Evolutionary conservation across 2,888 invertebrate genomes (phyloP).

Genomic region (Antheraea assamensis): DNA sequence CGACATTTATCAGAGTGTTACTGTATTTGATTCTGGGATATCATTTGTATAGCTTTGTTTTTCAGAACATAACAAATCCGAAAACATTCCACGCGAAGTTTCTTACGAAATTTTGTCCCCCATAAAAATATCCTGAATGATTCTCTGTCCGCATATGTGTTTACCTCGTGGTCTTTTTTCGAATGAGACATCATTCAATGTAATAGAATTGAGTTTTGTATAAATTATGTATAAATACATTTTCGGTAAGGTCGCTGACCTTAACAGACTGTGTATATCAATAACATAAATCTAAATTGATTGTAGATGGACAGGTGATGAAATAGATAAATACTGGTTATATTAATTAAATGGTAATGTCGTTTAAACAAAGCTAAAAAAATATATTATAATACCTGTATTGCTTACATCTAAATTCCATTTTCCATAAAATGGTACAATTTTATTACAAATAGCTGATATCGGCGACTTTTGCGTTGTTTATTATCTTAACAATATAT

Average conservation of each 20-base stretch:
- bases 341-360: background rate
- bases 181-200: slow-evolving; percentile 13
- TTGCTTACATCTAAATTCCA: background rate
- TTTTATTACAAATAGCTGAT: background rate
- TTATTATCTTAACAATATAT: too few species aligned
- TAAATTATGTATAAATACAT: background rate
- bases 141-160: background rate
- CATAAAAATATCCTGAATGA: slow-evolving; percentile 1
- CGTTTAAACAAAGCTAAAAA: background rate
- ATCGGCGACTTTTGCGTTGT: too few species aligned
- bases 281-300: background rate
- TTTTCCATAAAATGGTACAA: background rate
- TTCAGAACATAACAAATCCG: background rate
- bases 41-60: background rate
- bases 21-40: background rate
- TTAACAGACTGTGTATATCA: background rate
- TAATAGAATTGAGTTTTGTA: slow-evolving; percentile 8
- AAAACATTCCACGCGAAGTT: background rate
- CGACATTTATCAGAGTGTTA: background rate
- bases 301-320: slow-evolving; percentile 1
- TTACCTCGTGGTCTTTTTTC: background rate
- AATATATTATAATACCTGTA: background rate
- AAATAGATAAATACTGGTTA: background rate
- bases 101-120: background rate
- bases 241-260: slow-evolving; percentile 7